Conservation (phyloP, 2,113 vertebrate genomes). For the Psephotus haematonotus region DNA sequence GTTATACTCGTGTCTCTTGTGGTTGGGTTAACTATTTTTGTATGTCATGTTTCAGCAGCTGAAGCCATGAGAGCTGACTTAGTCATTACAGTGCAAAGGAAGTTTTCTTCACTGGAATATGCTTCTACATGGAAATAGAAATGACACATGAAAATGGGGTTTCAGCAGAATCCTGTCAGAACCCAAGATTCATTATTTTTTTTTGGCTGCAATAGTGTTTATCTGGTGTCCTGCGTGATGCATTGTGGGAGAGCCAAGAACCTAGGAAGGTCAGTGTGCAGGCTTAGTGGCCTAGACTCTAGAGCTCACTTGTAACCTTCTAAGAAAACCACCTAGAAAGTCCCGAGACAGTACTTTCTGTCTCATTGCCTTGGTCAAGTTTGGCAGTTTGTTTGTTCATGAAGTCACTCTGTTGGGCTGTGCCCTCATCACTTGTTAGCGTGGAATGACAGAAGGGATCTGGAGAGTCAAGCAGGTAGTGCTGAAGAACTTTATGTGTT, state of each 20-base stretch:
- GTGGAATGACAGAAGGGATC: background rate
- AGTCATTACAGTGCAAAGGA: background rate
- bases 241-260: background rate
- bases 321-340: rapidly evolving
- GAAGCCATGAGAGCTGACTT: background rate
- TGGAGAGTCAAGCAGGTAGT: background rate
- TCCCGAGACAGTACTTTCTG: background rate
- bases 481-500: background rate
- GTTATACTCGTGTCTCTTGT: background rate
- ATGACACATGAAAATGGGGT: background rate
- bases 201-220: background rate
- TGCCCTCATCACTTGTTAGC: background rate
- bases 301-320: background rate
- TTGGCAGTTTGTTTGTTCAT: rapidly evolving
- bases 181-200: background rate
- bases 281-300: background rate
- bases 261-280: background rate
- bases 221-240: background rate
- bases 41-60: background rate
- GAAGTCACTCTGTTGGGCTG: background rate
- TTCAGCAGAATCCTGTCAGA: background rate
- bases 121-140: background rate
- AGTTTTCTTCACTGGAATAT: background rate
- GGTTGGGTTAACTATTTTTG: background rate
- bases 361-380: background rate